These are phyloP conservation scores for Vanacampus margaritifer DNA, from an alignment of 2,113 vertebrate species.

Conservation along the genomic window DNA sequence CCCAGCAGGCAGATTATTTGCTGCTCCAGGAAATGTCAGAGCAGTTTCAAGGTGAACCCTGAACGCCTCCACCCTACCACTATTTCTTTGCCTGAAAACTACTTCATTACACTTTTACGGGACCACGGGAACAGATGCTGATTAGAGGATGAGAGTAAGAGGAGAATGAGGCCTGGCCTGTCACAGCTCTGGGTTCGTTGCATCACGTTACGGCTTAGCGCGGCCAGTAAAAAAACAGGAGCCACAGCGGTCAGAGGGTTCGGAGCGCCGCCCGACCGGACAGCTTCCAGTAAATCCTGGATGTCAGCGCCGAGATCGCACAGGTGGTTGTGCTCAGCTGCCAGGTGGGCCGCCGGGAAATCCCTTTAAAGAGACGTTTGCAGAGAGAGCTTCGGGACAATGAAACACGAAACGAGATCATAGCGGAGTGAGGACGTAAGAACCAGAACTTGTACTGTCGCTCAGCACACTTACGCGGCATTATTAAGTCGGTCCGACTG, in stretches of 20 bases:
- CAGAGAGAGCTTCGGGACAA: neutral
- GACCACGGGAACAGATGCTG: constrained; percentile 17
- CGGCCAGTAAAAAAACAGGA: constrained; percentile 26
- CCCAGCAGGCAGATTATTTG: constrained; percentile 46
- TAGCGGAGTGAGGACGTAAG: constrained; percentile 11
- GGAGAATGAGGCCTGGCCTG: neutral
- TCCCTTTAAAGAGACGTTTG: constrained; percentile 29
- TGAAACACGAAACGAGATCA: constrained; percentile 18
- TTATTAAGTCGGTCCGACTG: neutral
- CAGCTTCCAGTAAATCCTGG: constrained; percentile 30
- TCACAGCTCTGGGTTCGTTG: neutral
- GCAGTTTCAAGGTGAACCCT: constrained; percentile 26
- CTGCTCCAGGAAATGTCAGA: constrained; percentile 51
- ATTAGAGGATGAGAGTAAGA: constrained; percentile 2
- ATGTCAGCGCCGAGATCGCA: constrained; percentile 21
- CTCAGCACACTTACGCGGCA: neutral
- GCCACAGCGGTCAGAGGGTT: constrained; percentile 22
- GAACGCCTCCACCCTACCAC: neutral
- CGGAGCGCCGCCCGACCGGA: constrained; percentile 10
- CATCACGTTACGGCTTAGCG: constrained; percentile 21
- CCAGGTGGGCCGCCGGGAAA: constrained; percentile 21
- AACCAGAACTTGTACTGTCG: neutral
- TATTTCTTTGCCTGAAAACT: constrained; percentile 13
- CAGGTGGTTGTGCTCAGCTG: constrained; percentile 24
- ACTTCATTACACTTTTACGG: constrained; percentile 4